Percentiles rank a stretch among this genome's conserved stretches.
phyloP scores from a whole-genome alignment of 1,140 invertebrate species.

The fruit fly (Drosophila melanogaster) region DNA sequence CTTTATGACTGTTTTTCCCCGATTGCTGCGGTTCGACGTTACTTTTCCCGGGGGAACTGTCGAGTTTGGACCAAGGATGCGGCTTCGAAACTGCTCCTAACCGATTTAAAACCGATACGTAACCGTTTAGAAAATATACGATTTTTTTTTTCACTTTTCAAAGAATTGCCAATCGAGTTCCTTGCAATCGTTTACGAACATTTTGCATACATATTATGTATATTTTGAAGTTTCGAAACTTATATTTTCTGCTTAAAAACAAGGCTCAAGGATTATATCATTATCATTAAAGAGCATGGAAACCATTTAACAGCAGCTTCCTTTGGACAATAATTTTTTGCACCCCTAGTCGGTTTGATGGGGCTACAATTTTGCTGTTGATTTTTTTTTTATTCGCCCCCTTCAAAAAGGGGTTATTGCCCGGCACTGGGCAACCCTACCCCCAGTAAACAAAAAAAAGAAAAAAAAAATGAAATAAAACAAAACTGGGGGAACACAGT shows the following conservation, averaged over 20 bases:
- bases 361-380: slow-evolving; percentile 18
- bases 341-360: slow-evolving; percentile 22
- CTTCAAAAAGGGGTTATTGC: slow-evolving; percentile 50
- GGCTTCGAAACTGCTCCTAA: not conserved
- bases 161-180: too few relatives aligned
- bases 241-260: too few relatives aligned
- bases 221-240: too few relatives aligned
- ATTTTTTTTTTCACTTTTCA: too few relatives aligned
- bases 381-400: slow-evolving; percentile 22
- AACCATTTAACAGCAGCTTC: slow-evolving; percentile 3
- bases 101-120: not conserved
- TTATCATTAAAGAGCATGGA: not conserved
- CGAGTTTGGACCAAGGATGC: not conserved
- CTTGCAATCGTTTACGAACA: too few relatives aligned
- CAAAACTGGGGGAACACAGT: slow-evolving; percentile 27
- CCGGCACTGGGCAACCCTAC: slow-evolving; percentile 43
- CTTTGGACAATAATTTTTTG: slow-evolving; percentile 23
- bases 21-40: slow-evolving; percentile 19
- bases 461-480: slow-evolving; percentile 9
- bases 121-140: not conserved
- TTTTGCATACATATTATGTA: too few relatives aligned
- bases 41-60: slow-evolving; percentile 11
- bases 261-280: too few relatives aligned
- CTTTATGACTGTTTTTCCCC: slow-evolving; percentile 14
- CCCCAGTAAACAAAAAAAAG: slow-evolving; percentile 36